Base-by-base conservation (phyloP, 2,888 invertebrate genomes). In the Drosophila heteroneura region DNA sequence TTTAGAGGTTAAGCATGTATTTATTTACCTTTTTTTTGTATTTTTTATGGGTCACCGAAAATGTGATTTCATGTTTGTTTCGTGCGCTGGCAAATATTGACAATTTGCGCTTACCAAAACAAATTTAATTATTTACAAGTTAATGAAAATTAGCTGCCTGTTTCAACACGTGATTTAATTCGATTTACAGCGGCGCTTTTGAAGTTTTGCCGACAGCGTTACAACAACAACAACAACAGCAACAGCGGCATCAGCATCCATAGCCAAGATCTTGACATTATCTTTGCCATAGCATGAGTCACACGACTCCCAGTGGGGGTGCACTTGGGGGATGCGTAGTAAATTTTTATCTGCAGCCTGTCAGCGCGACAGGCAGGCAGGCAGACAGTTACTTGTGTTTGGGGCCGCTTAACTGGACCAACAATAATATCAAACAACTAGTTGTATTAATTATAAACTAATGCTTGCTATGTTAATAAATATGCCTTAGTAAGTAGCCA, bases 321-420 rank as follows among this genome's bases (percentile, higher is more conserved):
- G 41, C 22, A 32, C 32, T 30, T 22, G 33, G 69, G 49, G 28
- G 51, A 28, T 47, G 47, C 12, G 67, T 72, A 74, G 70, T 74
- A 70, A 72, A 56, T 70, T 82, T 75, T 75, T 85, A 78, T 89
- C 85, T 85, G 69, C 65, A 57, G 68, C 66, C 59, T 67, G 53
- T 68, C 52, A 67, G 12, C 51, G 33, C 35, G 41, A 19, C 39
- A 37, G 51, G 51, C 39, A 53, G 53, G 51, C 19, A 53, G 44
- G 44, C 28, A 70, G 90, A 85, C 90, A 85, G 85, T 90, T 85
- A 79, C 85, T 85, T 86, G 90, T 85, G 73, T 89, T 85, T 85
- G 90, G 75, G 49, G 65, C 82, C 63, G 79, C 70, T 80, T 66
- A 66, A 60, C 77, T 70, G 51, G 58, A 65, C 54, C 70, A 83